Conservation (phyloP, 2,113 vertebrate genomes). For the Brachyistius frenatus region DNA sequence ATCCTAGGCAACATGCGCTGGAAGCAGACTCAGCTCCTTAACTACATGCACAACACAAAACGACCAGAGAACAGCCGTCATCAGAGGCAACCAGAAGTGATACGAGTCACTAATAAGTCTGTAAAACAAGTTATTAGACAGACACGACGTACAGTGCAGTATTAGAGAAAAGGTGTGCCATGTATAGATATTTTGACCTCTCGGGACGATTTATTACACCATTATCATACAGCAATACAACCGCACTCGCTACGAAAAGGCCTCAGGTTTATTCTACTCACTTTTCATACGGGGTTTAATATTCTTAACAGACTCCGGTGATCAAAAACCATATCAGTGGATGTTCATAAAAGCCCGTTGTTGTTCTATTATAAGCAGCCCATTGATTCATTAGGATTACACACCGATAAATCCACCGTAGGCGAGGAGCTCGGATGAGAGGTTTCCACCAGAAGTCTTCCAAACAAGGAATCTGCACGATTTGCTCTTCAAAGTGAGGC, state of each 20-base stretch:
- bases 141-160: slow-evolving; percentile 13
- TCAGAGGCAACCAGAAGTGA: slow-evolving; percentile 34
- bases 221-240: not conserved
- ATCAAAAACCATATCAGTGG: not conserved
- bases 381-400: slow-evolving; percentile 39
- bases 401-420: not conserved
- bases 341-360: slow-evolving; percentile 25
- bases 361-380: slow-evolving; percentile 7
- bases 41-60: slow-evolving; percentile 65
- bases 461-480: slow-evolving; percentile 21
- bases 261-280: slow-evolving; percentile 31
- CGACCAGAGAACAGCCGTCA: slow-evolving; percentile 42
- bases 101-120: slow-evolving; percentile 13
- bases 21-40: slow-evolving; percentile 65
- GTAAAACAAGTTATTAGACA: not conserved
- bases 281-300: slow-evolving; percentile 6
- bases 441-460: slow-evolving; percentile 40
- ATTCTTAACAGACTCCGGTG: slow-evolving; percentile 10
- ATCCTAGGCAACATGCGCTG: slow-evolving; percentile 68
- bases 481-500: slow-evolving; percentile 39
- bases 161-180: not conserved
- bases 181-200: not conserved
- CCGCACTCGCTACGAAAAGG: slow-evolving; percentile 5
- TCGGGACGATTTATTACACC: not conserved
- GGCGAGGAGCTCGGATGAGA: slow-evolving; percentile 13